Conservation (phyloP, 64 coral and sea anemone species). For the Pachyseris speciosa region DNA sequence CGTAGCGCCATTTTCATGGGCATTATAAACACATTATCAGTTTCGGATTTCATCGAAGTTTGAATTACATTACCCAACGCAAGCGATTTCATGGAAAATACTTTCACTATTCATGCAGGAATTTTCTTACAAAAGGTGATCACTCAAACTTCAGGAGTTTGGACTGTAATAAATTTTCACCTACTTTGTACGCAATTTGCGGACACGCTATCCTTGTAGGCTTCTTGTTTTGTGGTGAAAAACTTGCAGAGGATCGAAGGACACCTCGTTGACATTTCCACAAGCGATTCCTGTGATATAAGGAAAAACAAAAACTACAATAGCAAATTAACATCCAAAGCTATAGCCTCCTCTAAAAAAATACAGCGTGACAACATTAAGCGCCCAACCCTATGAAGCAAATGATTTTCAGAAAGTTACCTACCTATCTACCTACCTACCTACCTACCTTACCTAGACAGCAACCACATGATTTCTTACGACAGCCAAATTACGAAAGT, state of each 20-base stretch:
- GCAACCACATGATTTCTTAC: too few relatives aligned
- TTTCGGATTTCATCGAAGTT: too few relatives aligned
- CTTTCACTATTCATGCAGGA: too few relatives aligned
- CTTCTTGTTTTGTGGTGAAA: constrained; percentile 46
- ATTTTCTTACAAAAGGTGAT: too few relatives aligned
- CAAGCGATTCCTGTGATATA: constrained; percentile 11
- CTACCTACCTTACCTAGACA: too few relatives aligned
- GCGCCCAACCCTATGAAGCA: not conserved
- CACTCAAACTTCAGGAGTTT: not conserved
- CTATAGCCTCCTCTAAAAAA: not conserved
- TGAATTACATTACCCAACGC: too few relatives aligned
- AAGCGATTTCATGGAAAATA: too few relatives aligned
- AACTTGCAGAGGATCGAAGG: constrained; percentile 48
- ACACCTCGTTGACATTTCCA: constrained; percentile 8
- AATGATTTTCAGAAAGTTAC: too few relatives aligned
- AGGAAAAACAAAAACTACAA: not conserved
- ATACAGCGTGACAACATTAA: not conserved
- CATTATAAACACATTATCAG: too few relatives aligned
- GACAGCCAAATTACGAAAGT: too few relatives aligned
- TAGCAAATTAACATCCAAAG: not conserved
- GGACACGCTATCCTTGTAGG: not conserved
- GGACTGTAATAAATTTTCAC: not conserved
- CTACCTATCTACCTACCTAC: too few relatives aligned
- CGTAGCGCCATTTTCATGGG: too few relatives aligned
- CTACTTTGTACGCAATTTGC: constrained; percentile 2